Conservation (phyloP, 2,113 vertebrate species). For the Macrotis lagotis region DNA sequence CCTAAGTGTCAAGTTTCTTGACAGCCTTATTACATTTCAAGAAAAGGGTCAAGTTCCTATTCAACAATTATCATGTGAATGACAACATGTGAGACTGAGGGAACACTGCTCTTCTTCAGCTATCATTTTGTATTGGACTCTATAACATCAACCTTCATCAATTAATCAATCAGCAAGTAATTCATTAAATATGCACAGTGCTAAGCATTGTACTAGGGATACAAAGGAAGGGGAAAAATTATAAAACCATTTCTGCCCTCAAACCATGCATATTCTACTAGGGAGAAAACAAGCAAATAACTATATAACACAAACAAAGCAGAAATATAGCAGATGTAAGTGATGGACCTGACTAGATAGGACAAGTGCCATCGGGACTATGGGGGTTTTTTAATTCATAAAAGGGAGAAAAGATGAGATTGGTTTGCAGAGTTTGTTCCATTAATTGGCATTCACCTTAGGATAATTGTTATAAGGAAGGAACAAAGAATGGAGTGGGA, state of each 20-base stretch:
- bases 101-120: neutral
- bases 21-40: neutral
- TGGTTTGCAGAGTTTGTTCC: neutral
- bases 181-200: neutral
- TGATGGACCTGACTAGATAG: neutral
- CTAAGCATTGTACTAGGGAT: neutral
- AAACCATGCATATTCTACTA: neutral
- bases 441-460: neutral
- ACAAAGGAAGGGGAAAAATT: neutral
- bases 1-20: too few species aligned
- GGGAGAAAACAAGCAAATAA: neutral
- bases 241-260: neutral
- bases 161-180: neutral
- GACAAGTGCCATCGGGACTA: neutral
- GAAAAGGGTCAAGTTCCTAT: neutral
- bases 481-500: neutral
- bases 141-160: neutral
- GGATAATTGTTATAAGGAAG: neutral
- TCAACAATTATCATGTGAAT: neutral
- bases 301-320: neutral
- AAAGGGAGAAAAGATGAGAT: neutral
- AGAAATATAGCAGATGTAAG: neutral
- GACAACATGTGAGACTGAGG: neutral
- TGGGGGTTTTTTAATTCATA: neutral
- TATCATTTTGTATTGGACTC: neutral